Conservation (phyloP, 2,113 vertebrate genomes). For the Smithornis capensis region DNA sequence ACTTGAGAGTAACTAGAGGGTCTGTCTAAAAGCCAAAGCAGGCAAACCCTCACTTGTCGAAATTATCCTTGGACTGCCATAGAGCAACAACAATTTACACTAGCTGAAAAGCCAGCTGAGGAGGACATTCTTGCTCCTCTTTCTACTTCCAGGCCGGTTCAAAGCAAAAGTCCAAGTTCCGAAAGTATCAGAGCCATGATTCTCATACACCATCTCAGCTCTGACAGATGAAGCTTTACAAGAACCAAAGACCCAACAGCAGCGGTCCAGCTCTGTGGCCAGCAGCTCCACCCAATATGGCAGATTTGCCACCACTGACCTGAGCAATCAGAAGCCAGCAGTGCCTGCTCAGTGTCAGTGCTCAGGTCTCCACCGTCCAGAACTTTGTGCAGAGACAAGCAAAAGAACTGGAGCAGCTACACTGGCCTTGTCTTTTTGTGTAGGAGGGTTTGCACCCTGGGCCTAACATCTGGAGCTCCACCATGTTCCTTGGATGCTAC, state of each 20-base stretch:
- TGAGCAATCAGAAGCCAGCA: not conserved
- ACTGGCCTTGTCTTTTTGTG: too few species aligned
- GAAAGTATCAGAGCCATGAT: accelerated
- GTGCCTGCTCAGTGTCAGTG: not conserved
- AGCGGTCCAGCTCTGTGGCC: not conserved
- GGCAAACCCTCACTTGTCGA: not conserved
- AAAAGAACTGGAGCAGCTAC: not conserved
- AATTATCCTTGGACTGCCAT: not conserved
- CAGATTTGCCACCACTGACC: not conserved
- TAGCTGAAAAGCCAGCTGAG: not conserved
- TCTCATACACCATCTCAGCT: not conserved
- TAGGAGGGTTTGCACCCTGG: not conserved
- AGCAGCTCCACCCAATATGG: not conserved
- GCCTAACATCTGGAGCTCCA: accelerated
- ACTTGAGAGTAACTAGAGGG: not conserved
- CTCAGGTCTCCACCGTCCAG: not conserved
- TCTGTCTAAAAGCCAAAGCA: not conserved
- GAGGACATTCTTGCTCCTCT: not conserved
- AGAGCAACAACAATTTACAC: not conserved
- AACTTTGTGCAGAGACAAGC: not conserved
- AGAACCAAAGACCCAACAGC: not conserved
- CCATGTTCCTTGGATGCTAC: not conserved
- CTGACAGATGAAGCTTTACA: not conserved
- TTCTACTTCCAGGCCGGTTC: not conserved
- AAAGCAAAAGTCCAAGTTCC: not conserved